Base-by-base conservation (phyloP, 2,888 invertebrate species). In the Nymphalis c-album region DNA sequence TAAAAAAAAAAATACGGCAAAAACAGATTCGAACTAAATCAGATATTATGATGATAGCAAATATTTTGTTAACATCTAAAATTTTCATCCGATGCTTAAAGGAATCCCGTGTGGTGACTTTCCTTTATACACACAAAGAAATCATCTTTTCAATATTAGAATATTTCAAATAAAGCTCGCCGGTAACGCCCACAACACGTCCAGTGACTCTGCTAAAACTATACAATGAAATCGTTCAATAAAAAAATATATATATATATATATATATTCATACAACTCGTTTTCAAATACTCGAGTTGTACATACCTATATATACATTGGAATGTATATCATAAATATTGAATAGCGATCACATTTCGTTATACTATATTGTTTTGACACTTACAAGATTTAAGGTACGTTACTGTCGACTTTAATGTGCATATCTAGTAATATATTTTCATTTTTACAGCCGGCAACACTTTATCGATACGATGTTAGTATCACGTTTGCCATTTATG, bases 131-230 rank as follows among this genome's bases (percentile, higher is more conserved):
- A 55, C 17, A 55, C 53, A 22, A n/a, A 17, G 17, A 55, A 7
- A 17, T 31, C 31, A 3, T 7, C 17, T 17, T 17, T 31, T 55
- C 17, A 53, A 22, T 13, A 16, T 26, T 22, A 20, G 53, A 64
- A 57, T 48, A 59, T 48, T 55, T 64, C 50, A 31, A 35, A 63
- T 69, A 61, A 67, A 53, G 18, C 67, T 63, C 61, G 31, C 35
- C 35, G 84, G 83, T 71, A 66, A 72, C 77, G 79, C 79, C 86
- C 71, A 74, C 74, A 65, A 60, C 65, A 60, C 50, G 68, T 63
- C 74, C 68, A 74, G 50, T 87, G 86, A 88, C 85, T 75, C 76
- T 76, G 85, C 85, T 82, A 80, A 80, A 82, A 79, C 78, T 74
- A 78, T 75, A 78, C 78, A 78, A 79, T 80, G 76, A 82, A 84